These are phyloP conservation scores for Euspilapteryx auroguttella DNA, from an alignment of 2,888 invertebrate species.

Conservation along the genomic window DNA sequence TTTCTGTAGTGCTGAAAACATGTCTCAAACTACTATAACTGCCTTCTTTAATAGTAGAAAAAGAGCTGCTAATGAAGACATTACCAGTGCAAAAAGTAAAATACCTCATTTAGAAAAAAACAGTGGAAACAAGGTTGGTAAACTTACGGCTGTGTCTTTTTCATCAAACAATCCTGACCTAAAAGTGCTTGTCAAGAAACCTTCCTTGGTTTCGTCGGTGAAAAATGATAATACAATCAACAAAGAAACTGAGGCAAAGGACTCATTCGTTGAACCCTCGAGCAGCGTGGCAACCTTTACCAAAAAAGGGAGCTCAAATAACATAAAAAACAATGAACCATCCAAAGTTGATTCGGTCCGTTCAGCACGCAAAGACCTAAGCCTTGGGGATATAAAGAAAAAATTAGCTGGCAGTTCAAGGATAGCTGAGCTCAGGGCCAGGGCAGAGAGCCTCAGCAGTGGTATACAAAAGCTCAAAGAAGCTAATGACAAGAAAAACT, in stretches of 20 bases:
- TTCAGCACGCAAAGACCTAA: conserved; percentile 62
- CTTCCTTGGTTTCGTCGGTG: background rate
- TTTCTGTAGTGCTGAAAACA: too few relatives aligned
- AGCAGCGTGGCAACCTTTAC: conserved; percentile 15
- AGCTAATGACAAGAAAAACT: conserved; percentile 44
- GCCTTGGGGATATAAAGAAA: conserved; percentile 69
- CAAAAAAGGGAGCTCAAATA: conserved; percentile 32
- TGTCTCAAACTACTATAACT: conserved; percentile 79
- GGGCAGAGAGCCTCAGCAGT: conserved; percentile 67
- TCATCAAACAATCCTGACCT: background rate
- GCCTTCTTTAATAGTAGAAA: conserved; percentile 78
- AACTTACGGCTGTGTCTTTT: background rate
- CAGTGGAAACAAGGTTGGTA: conserved; percentile 13
- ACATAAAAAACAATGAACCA: conserved; percentile 14
- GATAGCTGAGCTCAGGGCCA: conserved; percentile 70
- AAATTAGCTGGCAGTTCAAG: conserved; percentile 69
- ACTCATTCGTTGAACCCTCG: background rate
- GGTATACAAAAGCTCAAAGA: conserved; percentile 64
- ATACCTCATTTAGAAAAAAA: conserved; percentile 26
- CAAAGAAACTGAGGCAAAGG: background rate
- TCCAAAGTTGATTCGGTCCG: conserved; percentile 36
- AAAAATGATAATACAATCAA: background rate
- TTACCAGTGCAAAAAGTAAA: conserved; percentile 55
- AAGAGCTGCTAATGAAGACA: conserved; percentile 71
- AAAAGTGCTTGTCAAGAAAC: background rate